Base-by-base conservation (phyloP, 2,888 invertebrate species). In the Drosophila kambysellisi region DNA sequence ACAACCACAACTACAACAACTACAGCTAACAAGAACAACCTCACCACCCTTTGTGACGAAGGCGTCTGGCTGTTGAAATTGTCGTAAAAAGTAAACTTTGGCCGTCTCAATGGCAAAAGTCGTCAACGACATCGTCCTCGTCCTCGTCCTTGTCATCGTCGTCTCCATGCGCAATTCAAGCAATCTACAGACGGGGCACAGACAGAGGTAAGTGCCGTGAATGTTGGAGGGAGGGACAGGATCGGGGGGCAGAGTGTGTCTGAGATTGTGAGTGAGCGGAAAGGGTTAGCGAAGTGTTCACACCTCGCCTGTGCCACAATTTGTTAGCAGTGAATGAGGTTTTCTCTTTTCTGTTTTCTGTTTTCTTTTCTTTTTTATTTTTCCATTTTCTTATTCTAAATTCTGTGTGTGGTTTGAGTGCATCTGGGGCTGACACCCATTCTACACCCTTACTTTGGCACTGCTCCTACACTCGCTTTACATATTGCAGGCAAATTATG, bases 31-130 rank as follows among this genome's bases (percentile, higher is more conserved):
- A 65, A 58, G 43, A 60, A 37, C 37, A 58, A 66, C 25, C 41
- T 51, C 15, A 32, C 7, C 25, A 56, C 61, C 68, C 67, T 56
- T 68, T 73, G 25, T 8, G 25, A 46, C 37, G 65, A 51, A 73
- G 64, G 68, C 73, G 82, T 83, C 83, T 83, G 80, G 66, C 72
- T 72, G 64, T n/a, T 64, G 69, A 80, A 83, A 78, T 82, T 78
- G 80, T 75, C 78, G 82, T 83, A 83, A 84, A 79, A 73, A 69
- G 53, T 54, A 77, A 85, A 85, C 84, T 86, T 84, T 84, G 76
- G 58, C 85, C 80, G 87, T 87, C 83, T 87, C 85, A 84, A 84
- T 85, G 83, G 87, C 81, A 76, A 83, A 80, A 81, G 83, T 77
- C 84, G 80, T 82, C 85, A 85, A 74, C 71, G 70, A 62, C 76